Evolutionary conservation across 2,888 invertebrate genomes (phyloP), one percentile per base, ranked within the genome.

Genomic region (Ceriagrion tenellum): DNA sequence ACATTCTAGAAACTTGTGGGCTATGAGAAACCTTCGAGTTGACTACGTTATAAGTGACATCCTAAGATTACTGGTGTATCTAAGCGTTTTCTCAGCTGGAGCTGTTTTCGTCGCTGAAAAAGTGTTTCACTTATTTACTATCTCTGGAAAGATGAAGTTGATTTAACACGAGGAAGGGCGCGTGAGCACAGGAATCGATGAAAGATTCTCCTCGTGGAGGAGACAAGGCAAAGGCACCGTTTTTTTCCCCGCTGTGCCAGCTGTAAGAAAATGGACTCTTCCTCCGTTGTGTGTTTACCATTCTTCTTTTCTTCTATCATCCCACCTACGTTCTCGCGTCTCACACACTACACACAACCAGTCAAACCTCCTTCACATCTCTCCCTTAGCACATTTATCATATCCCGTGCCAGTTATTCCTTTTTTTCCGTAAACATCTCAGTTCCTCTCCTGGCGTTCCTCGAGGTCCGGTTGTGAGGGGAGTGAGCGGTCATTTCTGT

Each of bases 301-400:
- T 69, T 88, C 88, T 88, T 35, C 47, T 47, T 47, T 35, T 88
- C 88, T 18, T 40, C 88, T 47, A 88, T 88, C 88, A 47, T 88
- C 88, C 88, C 20, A 35, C 23, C 47, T 47, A 10, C 35, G 0
- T 88, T 40, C 35, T 88, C 8, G 16, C 35, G 20, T 88, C 47
- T 47, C 20, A 12, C 23, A 23, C 88, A 6, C 88, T 35, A 40
- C 3, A 18, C 40, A 23, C 23, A 0, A 16, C 47, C 47, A 23
- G 40, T 40, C 89, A n/a, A 23, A 55, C 47, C 18, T 18, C 55
- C 55, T 20, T 20, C 16, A 59, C 47, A 47, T 55, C 55, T 55
- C 55, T 55, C 26, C 88, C 47, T 55, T 89, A 47, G 20, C 13
- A 3, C 47, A 89, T 47, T 47, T 26, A 55, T 47, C 55, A 55